Conservation (phyloP, 2,113 vertebrate genomes). For the Eurystomus gularis region DNA sequence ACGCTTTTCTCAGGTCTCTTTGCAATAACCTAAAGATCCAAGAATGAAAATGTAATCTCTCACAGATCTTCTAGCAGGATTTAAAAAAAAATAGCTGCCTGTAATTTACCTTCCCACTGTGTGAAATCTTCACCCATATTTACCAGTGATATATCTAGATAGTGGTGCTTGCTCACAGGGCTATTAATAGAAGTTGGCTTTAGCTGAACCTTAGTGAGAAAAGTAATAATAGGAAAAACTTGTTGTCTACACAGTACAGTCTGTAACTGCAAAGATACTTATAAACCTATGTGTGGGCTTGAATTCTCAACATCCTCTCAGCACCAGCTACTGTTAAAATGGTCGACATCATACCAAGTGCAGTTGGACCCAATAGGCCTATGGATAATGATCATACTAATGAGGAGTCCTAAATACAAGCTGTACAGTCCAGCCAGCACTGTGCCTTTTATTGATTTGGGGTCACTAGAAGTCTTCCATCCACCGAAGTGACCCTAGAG, state of each 20-base stretch:
- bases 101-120: background rate
- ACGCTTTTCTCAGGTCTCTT: background rate
- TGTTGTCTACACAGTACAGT: background rate
- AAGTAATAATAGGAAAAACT: background rate
- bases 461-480: background rate
- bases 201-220: background rate
- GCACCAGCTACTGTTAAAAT: background rate
- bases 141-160: background rate
- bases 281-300: background rate
- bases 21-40: background rate
- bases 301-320: background rate
- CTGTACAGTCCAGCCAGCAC: background rate
- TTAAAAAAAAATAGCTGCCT: background rate
- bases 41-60: background rate
- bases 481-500: background rate
- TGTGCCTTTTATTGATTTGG: background rate
- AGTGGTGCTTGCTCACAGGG: background rate
- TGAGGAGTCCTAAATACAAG: background rate
- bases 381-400: background rate
- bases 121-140: background rate
- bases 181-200: slow-evolving; percentile 4
- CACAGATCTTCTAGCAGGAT: background rate
- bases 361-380: background rate
- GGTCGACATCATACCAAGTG: background rate
- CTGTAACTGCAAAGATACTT: background rate